Evolutionary conservation across 2,888 invertebrate genomes (phyloP).

Genomic region (Nomada fabriciana): DNA sequence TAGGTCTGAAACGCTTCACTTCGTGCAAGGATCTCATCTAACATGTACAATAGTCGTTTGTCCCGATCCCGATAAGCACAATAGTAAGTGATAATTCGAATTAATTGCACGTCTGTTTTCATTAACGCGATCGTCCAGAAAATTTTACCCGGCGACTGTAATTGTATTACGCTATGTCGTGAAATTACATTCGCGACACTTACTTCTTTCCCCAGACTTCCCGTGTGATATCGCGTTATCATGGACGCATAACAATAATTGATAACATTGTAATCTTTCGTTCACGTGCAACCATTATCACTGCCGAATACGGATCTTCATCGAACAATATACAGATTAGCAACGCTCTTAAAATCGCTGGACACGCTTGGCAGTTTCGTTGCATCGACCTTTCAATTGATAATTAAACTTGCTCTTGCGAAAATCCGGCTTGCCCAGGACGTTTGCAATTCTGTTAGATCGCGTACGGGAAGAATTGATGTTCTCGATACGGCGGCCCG

Average conservation of each 20-base stretch:
- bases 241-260: conserved; percentile 10
- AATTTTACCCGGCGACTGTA: too few species aligned
- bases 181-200: too few species aligned
- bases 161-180: too few species aligned
- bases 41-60: background rate
- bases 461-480: background rate
- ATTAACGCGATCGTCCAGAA: too few species aligned
- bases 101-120: background rate
- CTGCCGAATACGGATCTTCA: background rate
- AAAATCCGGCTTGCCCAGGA: background rate
- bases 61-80: background rate
- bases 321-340: background rate
- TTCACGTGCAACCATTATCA: background rate
- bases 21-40: too few species aligned
- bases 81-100: background rate
- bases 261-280: conserved; percentile 10
- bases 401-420: too few species aligned
- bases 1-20: conserved; percentile 1
- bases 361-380: background rate
- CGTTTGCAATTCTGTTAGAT: background rate
- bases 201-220: background rate
- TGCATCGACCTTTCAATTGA: background rate
- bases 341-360: background rate
- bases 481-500: background rate
- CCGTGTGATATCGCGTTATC: conserved; percentile 32